phyloP scores from a whole-genome alignment of 1,140 invertebrate species.

The Drosophila nigromelanica region DNA sequence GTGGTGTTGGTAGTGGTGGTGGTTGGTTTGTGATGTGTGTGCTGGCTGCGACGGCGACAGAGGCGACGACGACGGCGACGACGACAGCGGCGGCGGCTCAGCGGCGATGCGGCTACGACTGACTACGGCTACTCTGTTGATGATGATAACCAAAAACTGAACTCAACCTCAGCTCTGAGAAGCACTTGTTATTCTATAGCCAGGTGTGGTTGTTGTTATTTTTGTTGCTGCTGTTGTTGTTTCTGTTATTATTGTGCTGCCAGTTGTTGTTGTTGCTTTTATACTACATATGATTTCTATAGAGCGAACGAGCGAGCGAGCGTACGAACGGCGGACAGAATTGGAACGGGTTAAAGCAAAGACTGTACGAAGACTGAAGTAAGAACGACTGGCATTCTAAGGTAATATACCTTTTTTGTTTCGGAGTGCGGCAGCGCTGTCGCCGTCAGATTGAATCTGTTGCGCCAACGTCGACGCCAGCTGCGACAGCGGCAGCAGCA shows the following conservation, averaged over 20 bases:
- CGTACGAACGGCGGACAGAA: slow-evolving; percentile 82
- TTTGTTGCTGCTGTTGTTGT: slow-evolving; percentile 15
- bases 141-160: slow-evolving; percentile 42
- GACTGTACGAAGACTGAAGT: slow-evolving; percentile 85
- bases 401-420: slow-evolving; percentile 84
- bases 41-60: slow-evolving; percentile 53
- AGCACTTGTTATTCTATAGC: slow-evolving; percentile 20
- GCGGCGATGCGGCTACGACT: slow-evolving; percentile 25
- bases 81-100: slow-evolving; percentile 19
- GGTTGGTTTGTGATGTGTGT: slow-evolving; percentile 66
- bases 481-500: slow-evolving; percentile 18
- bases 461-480: slow-evolving; percentile 50
- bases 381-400: slow-evolving; percentile 84
- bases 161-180: slow-evolving; percentile 44
- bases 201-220: slow-evolving; percentile 21
- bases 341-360: slow-evolving; percentile 85
- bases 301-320: slow-evolving; percentile 75
- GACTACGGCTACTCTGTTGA: slow-evolving; percentile 32
- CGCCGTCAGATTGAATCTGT: slow-evolving; percentile 74
- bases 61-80: slow-evolving; percentile 40
- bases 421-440: slow-evolving; percentile 69
- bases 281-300: slow-evolving; percentile 66
- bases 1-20: slow-evolving; percentile 47
- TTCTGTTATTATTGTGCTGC: slow-evolving; percentile 14
- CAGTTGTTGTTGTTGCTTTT: slow-evolving; percentile 38